Evolutionary conservation across 2,888 invertebrate genomes (phyloP), one percentile per base, ranked within the genome.

Genomic region (Thyatira batis): DNA sequence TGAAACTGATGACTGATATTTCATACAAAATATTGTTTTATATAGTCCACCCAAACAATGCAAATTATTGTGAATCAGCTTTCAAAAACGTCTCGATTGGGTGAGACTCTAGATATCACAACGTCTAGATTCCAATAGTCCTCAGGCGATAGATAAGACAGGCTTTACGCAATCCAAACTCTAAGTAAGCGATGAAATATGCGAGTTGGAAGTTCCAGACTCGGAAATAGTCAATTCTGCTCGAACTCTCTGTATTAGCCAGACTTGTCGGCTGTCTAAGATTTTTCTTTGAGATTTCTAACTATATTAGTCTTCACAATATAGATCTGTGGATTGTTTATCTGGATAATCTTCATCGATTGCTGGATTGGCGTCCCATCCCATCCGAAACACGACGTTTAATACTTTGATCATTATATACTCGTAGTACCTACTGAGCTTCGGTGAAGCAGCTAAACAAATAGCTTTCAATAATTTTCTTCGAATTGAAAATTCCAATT

Each of bases 121-220:
- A 45, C 25, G 45, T 45, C 5, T 45, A 25, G 43, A n/a, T 49
- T 51, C 49, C 48, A 20, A 11, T 11, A 13, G 11, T 45, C 46
- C 49, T 45, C 17, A 51, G 53, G 48, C 50, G 17, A 43, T 49
- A 51, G 57, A 57, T 53, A 56, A 51, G 30, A 21, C 13, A 13
- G 39, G 39, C 30, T 51, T 53, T 49, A 57, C 49, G 23, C 46
- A 48, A 54, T 54, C 50, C 45, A 23, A 53, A 33, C 53, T 45
- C 23, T 49, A 52, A 54, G 53, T 50, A 46, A 51, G 21, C 53
- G 46, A 51, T 54, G 53, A 57, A 54, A 54, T 57, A 54, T 57
- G 49, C 23, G 51, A 54, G 50, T 51, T 54, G 17, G 50, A 52
- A 52, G 45, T 54, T 54, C 44, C 23, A 21, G 23, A 23, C 21